Conservation (phyloP, 2,888 invertebrate genomes). For the Eupithecia subfuscata region DNA sequence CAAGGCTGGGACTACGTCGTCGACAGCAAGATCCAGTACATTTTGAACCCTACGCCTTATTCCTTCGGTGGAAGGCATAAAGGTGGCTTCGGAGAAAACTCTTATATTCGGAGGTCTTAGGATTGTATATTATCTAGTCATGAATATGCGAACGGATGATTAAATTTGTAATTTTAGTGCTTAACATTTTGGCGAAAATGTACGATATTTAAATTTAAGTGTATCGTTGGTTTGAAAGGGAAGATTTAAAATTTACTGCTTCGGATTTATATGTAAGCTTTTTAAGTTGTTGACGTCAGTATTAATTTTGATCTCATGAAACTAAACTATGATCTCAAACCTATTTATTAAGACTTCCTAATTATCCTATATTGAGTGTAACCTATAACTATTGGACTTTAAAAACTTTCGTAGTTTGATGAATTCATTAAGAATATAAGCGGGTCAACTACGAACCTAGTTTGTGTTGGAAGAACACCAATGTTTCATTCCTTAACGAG, state of each 20-base stretch:
- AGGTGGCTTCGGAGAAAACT: constrained; percentile 26
- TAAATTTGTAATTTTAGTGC: neutral
- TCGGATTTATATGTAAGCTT: neutral
- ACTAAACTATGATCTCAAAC: neutral
- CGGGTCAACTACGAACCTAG: too few relatives aligned
- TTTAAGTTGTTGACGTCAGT: neutral
- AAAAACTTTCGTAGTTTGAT: too few relatives aligned
- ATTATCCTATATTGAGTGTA: too few relatives aligned
- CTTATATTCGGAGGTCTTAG: constrained; percentile 33
- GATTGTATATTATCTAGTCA: neutral
- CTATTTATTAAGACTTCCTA: neutral
- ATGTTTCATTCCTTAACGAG: too few relatives aligned
- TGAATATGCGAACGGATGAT: constrained; percentile 4
- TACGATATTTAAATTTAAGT: neutral
- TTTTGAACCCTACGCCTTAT: constrained; percentile 57
- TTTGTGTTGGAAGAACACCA: too few relatives aligned
- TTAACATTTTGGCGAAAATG: neutral
- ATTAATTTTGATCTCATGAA: neutral
- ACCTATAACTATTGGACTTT: too few relatives aligned
- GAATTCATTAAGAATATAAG: too few relatives aligned
- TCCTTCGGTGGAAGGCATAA: constrained; percentile 38
- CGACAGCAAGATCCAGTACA: constrained; percentile 56
- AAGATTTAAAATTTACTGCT: neutral
- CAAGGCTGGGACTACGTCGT: constrained; percentile 60
- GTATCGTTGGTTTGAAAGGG: neutral